These are phyloP conservation scores for Atta texana DNA, from an alignment of 1,140 invertebrate species.

Conservation along the genomic window DNA sequence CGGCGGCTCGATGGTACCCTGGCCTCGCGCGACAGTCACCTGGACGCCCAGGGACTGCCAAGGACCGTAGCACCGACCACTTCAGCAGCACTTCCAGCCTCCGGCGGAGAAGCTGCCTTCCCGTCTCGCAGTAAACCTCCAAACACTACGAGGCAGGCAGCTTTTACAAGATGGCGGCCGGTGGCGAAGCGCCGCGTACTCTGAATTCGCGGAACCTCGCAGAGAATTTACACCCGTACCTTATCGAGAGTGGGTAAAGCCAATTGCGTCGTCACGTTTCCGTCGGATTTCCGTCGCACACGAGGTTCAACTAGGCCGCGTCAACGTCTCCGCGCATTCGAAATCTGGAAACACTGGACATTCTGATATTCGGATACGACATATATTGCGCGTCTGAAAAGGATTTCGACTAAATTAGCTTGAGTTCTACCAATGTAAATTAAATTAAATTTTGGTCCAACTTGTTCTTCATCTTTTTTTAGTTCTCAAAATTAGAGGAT, in stretches of 20 bases:
- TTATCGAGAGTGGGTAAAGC: slow-evolving; percentile 15
- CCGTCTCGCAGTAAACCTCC: slow-evolving; percentile 73
- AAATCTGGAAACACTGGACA: not conserved
- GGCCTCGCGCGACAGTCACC: slow-evolving; percentile 77
- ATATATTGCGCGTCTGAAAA: too few relatives aligned
- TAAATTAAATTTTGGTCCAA: too few relatives aligned
- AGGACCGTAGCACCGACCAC: slow-evolving; percentile 76
- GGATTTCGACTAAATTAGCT: too few relatives aligned
- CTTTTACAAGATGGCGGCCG: slow-evolving; percentile 76
- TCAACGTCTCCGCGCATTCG: not conserved
- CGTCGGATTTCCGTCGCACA: not conserved
- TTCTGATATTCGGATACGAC: not conserved
- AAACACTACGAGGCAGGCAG: slow-evolving; percentile 73
- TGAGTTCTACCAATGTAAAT: too few relatives aligned
- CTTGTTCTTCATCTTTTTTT: too few relatives aligned
- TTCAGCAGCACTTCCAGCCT: slow-evolving; percentile 79
- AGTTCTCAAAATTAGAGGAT: too few relatives aligned
- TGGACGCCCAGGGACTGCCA: slow-evolving; percentile 79
- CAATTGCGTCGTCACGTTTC: not conserved
- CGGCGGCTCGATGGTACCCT: slow-evolving; percentile 73
- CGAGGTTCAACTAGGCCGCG: not conserved
- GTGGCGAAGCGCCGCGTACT: slow-evolving; percentile 48
- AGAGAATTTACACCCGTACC: not conserved
- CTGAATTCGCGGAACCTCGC: slow-evolving; percentile 28
- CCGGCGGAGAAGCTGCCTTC: slow-evolving; percentile 76